Evolutionary conservation across 2,113 vertebrate genomes (phyloP).

Genomic region (Cyprinodon variegatus): DNA sequence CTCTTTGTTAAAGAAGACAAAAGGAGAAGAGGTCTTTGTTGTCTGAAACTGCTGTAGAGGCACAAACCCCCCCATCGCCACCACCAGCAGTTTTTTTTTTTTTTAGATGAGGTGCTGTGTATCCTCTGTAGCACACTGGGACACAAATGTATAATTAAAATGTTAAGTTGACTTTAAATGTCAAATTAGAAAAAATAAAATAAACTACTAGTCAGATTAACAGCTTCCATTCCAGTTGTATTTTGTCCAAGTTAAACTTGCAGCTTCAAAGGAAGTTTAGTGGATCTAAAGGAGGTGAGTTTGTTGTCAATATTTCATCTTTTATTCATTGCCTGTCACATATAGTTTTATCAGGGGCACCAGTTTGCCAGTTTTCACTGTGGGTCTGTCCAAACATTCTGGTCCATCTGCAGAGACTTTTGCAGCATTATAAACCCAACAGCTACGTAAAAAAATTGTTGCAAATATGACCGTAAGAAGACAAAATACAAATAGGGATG

Average conservation of each 20-base stretch:
- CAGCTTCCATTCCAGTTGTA: neutral
- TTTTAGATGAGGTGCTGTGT: conserved; percentile 2
- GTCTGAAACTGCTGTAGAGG: conserved; percentile 40
- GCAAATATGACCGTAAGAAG: too few species aligned
- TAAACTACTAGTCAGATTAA: neutral
- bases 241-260: neutral
- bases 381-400: too few species aligned
- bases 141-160: neutral
- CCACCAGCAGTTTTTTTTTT: too few species aligned
- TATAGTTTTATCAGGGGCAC: too few species aligned
- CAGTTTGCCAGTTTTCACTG: too few species aligned
- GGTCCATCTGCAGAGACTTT: too few species aligned
- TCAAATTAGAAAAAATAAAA: neutral
- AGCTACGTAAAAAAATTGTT: too few species aligned
- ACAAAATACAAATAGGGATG: too few species aligned
- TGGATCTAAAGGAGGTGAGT: too few species aligned
- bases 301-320: too few species aligned
- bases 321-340: too few species aligned
- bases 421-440: too few species aligned
- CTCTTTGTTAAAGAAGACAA: conserved; percentile 72
- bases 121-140: conserved; percentile 8
- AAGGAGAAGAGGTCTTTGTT: conserved; percentile 57
- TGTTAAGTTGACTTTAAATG: neutral
- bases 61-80: neutral
- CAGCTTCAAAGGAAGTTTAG: neutral